Evolutionary conservation across 2,113 vertebrate genomes (phyloP), one percentile per base, ranked within the genome.

Genomic region (Marmota monax): DNA sequence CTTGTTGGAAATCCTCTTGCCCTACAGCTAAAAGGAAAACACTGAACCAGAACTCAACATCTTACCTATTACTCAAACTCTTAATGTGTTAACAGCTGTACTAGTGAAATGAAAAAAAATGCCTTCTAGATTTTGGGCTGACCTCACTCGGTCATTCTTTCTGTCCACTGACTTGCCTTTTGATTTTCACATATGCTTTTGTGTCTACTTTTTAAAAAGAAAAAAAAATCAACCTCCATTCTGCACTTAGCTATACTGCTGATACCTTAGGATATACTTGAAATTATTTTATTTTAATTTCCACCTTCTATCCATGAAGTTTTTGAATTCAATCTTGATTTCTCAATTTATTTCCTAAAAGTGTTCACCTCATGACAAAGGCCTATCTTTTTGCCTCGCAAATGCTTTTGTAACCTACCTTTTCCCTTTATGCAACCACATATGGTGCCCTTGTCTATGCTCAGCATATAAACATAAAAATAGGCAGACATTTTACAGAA

Each of bases 301-400:
- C 83, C 27, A 3, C 16, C 39, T 84, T 69, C 13, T 90, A 45
- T 12, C 23, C 45, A 56, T 8, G 25, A 48, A 1, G 42, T 32
- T 29, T 85, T 94, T 88, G 29, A 4, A 85, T 92, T 83, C 22
- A 85, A 51, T 45, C 56, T 72, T 45, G 7, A 94, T 84, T 90
- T 92, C 32, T 51, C 53, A 23, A 48, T 58, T 82, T 22, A 74
- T 51, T 94, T 94, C 29, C 84, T 56, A 42, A 8, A 32, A 27
- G 29, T 78, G 32, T 83, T 94, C 69, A 61, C 22, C 76, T 32
- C 9, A 58, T n/a, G 14, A 61, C 32, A 65, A 32, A 39, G 45
- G 65, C 17, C 10, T 77, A 1, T 74, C 4, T 51, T 74, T 80
- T 82, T 70, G 56, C 13, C 56, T 63, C 45, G 16, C 34, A 18